Conservation (phyloP, 2,888 invertebrate species). For the Drosophila demipolita region DNA sequence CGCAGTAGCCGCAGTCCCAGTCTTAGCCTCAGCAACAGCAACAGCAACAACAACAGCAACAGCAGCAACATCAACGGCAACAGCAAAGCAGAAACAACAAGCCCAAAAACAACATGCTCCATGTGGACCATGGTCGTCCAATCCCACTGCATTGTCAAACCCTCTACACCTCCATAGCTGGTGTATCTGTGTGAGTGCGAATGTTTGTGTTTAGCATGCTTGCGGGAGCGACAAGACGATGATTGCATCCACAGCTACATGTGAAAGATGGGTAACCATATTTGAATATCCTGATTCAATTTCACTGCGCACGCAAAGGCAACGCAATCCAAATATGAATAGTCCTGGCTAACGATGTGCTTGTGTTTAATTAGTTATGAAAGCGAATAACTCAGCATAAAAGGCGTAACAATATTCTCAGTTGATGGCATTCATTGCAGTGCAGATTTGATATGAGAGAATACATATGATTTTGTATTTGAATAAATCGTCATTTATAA, state of each 20-base stretch:
- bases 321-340: not conserved
- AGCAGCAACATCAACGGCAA: not conserved
- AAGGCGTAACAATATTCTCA: not conserved
- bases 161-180: conserved; percentile 5
- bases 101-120: conserved; percentile 41
- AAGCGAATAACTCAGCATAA: not conserved
- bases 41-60: not conserved
- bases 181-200: conserved; percentile 2
- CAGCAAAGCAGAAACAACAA: not conserved
- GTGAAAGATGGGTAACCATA: conserved; percentile 26
- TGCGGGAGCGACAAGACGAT: conserved; percentile 55
- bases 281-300: conserved; percentile 58
- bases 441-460: not conserved
- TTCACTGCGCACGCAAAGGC: conserved; percentile 35
- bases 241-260: conserved; percentile 39
- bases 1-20: conserved; percentile 59
- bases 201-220: conserved; percentile 12
- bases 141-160: conserved; percentile 55
- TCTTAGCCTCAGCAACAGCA: conserved; percentile 14
- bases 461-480: too few relatives aligned
- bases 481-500: too few relatives aligned
- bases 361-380: not conserved
- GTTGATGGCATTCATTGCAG: not conserved
- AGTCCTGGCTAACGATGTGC: too few relatives aligned
- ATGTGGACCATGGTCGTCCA: conserved; percentile 72